Conservation (phyloP, 2,113 vertebrate species). For the Barnardius zonarius region DNA sequence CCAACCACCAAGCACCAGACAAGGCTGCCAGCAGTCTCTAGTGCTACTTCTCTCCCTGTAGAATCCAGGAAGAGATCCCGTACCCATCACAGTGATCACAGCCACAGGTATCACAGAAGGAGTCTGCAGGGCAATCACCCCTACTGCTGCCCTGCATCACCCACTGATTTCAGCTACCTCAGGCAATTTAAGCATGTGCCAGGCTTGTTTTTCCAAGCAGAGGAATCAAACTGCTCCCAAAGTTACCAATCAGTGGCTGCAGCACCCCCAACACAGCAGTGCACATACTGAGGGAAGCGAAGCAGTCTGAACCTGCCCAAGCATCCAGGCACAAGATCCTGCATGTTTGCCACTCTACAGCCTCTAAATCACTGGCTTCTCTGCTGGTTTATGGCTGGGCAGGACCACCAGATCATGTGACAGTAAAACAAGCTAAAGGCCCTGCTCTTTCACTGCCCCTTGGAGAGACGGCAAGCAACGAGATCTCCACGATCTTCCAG, state of each 20-base stretch:
- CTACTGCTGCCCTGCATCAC: neutral
- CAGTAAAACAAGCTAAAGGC: neutral
- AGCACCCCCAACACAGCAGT: rapidly evolving
- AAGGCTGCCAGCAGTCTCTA: neutral
- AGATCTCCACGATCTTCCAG: neutral
- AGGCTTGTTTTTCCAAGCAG: neutral
- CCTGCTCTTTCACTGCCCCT: neutral
- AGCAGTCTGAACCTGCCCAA: neutral
- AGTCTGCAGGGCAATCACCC: neutral
- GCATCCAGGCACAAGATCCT: neutral
- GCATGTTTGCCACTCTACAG: neutral
- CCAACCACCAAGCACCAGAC: neutral
- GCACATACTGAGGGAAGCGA: rapidly evolving
- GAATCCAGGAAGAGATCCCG: rapidly evolving
- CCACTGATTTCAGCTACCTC: rapidly evolving
- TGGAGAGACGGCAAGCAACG: rapidly evolving
- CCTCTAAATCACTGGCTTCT: neutral
- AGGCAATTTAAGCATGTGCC: rapidly evolving
- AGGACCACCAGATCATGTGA: neutral
- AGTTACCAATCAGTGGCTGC: neutral
- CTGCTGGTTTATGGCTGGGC: neutral
- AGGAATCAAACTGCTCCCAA: neutral
- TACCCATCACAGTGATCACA: rapidly evolving
- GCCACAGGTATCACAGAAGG: neutral
- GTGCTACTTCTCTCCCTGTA: neutral